Percentiles rank a stretch among this genome's conserved stretches.
phyloP scores from a whole-genome alignment of 1,140 invertebrate genomes.

The Listronotus bonariensis region DNA sequence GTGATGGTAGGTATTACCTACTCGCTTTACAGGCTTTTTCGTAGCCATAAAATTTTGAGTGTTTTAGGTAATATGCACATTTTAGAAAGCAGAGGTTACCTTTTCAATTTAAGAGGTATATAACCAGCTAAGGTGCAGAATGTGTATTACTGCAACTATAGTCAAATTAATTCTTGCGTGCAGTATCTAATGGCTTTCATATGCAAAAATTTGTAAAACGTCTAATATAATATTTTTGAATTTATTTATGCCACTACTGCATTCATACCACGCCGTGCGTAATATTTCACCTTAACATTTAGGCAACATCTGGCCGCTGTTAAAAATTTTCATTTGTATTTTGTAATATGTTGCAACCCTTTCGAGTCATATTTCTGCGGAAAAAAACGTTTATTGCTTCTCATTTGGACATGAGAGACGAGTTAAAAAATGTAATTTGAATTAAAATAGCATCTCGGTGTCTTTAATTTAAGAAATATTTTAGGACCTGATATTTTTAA shows the following conservation, averaged over 20 bases:
- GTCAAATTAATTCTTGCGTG: too few relatives aligned
- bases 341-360: conserved; percentile 31
- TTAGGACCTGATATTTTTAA: conserved; percentile 3
- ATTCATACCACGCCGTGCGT: background rate
- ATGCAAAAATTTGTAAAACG: background rate
- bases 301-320: conserved; percentile 26
- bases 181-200: too few relatives aligned
- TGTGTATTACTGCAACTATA: too few relatives aligned
- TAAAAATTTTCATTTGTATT: conserved; percentile 37
- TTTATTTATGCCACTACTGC: conserved; percentile 11
- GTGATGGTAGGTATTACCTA: too few relatives aligned
- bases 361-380: conserved; percentile 18
- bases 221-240: conserved; percentile 9
- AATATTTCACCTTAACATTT: conserved; percentile 32
- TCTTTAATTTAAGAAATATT: conserved; percentile 24
- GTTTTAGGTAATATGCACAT: too few relatives aligned
- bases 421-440: conserved; percentile 15
- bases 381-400: conserved; percentile 31
- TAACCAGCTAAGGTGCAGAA: too few relatives aligned
- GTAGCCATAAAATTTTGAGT: too few relatives aligned
- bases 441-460: background rate
- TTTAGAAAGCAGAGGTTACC: too few relatives aligned
- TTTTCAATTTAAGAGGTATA: too few relatives aligned
- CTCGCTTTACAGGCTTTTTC: too few relatives aligned
- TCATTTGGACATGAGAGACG: conserved; percentile 18